phyloP scores from a whole-genome alignment of 1,140 invertebrate species.

The Apis dorsata region DNA sequence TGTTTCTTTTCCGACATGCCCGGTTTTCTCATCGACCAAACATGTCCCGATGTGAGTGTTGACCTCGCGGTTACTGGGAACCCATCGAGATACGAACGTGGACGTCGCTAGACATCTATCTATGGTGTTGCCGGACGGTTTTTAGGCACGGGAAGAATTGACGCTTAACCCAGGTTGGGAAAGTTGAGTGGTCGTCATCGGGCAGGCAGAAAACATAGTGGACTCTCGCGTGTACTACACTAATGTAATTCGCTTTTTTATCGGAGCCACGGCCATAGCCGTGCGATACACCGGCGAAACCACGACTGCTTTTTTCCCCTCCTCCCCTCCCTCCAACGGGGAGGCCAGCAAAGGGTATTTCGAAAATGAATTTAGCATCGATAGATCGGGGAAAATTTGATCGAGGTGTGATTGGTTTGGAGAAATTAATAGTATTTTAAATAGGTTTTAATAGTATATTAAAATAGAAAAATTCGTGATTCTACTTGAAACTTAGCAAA shows the following conservation, averaged over 20 bases:
- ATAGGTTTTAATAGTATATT: too few relatives aligned
- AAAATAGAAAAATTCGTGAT: too few relatives aligned
- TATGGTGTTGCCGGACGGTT: slow-evolving; percentile 55
- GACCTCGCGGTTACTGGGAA: slow-evolving; percentile 63
- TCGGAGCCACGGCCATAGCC: neutral
- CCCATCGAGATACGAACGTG: slow-evolving; percentile 56
- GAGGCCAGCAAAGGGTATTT: too few relatives aligned
- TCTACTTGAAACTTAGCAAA: too few relatives aligned
- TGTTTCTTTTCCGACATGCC: slow-evolving; percentile 56
- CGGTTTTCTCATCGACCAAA: slow-evolving; percentile 66
- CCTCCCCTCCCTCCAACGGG: too few relatives aligned
- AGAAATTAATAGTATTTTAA: too few relatives aligned
- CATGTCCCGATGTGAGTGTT: slow-evolving; percentile 66
- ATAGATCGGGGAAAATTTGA: too few relatives aligned
- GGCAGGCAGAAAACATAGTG: slow-evolving; percentile 39
- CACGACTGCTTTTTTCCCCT: neutral
- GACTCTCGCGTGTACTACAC: slow-evolving; percentile 47
- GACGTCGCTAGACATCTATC: slow-evolving; percentile 57
- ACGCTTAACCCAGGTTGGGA: slow-evolving; percentile 55
- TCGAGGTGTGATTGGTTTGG: too few relatives aligned
- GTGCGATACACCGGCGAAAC: neutral
- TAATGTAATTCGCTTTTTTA: slow-evolving; percentile 46
- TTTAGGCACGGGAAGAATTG: slow-evolving; percentile 60
- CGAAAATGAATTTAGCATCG: too few relatives aligned
- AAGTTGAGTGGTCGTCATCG: slow-evolving; percentile 56